phyloP scores from a whole-genome alignment of 2,113 vertebrate species.

The Ciconia boyciana region DNA sequence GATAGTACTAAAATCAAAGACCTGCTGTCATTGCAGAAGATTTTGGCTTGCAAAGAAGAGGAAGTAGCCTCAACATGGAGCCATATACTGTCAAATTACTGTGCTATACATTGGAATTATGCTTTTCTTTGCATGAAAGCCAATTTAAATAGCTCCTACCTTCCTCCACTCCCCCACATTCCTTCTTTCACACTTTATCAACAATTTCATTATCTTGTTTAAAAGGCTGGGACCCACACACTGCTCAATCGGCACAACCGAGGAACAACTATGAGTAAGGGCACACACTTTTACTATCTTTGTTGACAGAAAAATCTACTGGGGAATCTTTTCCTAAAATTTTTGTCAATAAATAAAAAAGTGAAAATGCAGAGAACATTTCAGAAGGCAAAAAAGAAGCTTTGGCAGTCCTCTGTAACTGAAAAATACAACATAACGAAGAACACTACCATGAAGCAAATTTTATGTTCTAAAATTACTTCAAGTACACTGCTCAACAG shows the following conservation, averaged over 20 bases:
- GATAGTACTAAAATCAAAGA: neutral
- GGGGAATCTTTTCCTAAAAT: neutral
- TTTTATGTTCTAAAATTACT: neutral
- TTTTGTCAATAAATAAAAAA: neutral
- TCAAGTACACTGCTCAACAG: neutral
- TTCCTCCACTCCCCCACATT: neutral
- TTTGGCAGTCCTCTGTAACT: neutral
- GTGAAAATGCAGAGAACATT: neutral
- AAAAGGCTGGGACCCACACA: neutral
- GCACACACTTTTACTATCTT: neutral
- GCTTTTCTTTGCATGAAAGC: neutral
- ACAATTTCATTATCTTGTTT: neutral
- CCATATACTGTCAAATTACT: neutral
- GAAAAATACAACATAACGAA: neutral
- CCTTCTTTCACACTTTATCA: neutral
- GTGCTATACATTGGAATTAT: neutral
- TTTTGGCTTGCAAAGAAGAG: neutral
- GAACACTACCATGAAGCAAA: neutral
- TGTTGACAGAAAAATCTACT: neutral
- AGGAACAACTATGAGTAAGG: neutral
- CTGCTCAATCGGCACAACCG: rapidly evolving
- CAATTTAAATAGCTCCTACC: neutral
- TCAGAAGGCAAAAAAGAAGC: neutral
- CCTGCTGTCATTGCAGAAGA: neutral
- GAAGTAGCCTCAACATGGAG: neutral